Evolutionary conservation across 1,140 invertebrate genomes (phyloP), one percentile per base, ranked within the genome.

Genomic region (Drosophila nannoptera): DNA sequence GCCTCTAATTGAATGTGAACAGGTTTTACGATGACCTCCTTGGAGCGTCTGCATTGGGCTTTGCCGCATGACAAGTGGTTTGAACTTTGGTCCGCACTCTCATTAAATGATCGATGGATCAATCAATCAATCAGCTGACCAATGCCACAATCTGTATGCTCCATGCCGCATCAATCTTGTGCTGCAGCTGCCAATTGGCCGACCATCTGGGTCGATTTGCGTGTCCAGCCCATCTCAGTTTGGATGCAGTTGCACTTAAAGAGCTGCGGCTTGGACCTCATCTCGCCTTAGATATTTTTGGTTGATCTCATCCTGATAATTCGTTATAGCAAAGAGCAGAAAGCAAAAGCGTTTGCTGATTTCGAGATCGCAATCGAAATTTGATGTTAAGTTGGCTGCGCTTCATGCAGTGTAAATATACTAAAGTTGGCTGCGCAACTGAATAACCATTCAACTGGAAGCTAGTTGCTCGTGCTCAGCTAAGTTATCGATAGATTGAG

Each of bases 91-190:
- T 8, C 38, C 46, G 54, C 55, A 29, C 55, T 35, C 48, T 66
- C 54, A 71, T 71, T 61, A 60, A 71, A 60, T 67, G 63, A 61
- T 42, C 69, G 63, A 67, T 67, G 32, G 32, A 54, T 43, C 64
- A 35, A 66, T 66, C 69, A 45, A 55, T 55, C 63, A 67, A 53
- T 42, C 22, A 22, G 22, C 22, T 16, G 22, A 7, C 7, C 48
- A 58, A 53, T 66, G 29, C 22, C 8, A 32, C 53, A 58, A 40
- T 65, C 35, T 14, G 16, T 31, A 53, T 46, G 16, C 3, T 46
- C 36, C 31, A 14, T 35, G 40, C 52, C 36, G 68, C 68, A 70
- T 70, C 68, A 70, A 70, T 70, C 54, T 58, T 65, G 61, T 36
- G 50, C 31, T 68, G 58, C 58, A 62, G 38, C 8, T 9, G 11